Evolutionary conservation across 2,797 vertebrate species (phyloP), one percentile per base, ranked within the genome.

Genomic region (Neosilurus hyrtlii): DNA sequence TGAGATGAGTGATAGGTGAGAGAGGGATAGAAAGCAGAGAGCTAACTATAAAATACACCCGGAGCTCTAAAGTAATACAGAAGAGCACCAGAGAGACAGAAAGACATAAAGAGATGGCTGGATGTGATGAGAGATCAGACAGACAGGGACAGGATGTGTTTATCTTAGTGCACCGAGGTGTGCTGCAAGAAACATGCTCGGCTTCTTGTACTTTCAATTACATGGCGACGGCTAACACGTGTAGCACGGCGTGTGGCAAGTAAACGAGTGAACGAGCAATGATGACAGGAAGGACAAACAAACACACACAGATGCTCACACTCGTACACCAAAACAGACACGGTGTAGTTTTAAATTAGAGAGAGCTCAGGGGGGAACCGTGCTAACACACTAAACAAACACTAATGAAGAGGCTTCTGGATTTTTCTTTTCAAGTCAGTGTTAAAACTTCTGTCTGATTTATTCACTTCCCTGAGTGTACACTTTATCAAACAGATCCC

Each of bases 181-280:
- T 84, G 56, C 56, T 30, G 9, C 62, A 59, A 51, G 59, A 49
- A 78, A 78, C 75, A 78, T 59, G n/a, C 75, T 78, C 37, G 59
- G 15, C 71, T 77, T 59, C 86, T 79, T 81, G 79, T 85, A 81
- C 84, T 81, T 83, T 85, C 84, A 87, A 83, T 87, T 85, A 87
- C 30, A 70, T 71, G 63, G 37, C 22, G 35, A 52, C 3, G 51
- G 43, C 20, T 66, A 72, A 82, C 67, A 56, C 14, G 68, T 81
- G 74, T 79, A 83, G 73, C 37, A 3, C 7, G 5, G 62, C 26
- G 77, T 81, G 54, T 78, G 82, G 66, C 81, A 56, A 62, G 72
- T 66, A 80, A 85, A 79, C 56, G 74, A 72, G 65, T 66, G 71
- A 85, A 82, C 49, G 74, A 62, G 74, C 57, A 62, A 62, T 14